Percentiles rank a stretch among this genome's conserved stretches.
phyloP scores from a whole-genome alignment of 2,113 vertebrate genomes.

The Leptobrachium ailaonicum region DNA sequence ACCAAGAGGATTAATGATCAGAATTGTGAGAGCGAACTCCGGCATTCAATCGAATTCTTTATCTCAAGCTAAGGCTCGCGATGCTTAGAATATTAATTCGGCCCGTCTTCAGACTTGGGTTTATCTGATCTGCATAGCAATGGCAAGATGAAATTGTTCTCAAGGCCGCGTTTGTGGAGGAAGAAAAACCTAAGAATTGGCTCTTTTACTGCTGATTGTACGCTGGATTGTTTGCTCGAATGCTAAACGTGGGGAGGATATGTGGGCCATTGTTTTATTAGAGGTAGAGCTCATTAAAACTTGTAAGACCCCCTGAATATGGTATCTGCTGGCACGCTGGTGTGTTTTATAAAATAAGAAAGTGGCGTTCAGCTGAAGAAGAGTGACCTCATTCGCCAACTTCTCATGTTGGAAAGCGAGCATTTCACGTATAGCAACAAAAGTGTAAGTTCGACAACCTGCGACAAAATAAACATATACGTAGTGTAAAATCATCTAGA shows the following conservation, averaged over 20 bases:
- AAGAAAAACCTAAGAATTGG: constrained; percentile 63
- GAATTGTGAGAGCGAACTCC: constrained; percentile 66
- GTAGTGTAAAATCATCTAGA: too few species aligned
- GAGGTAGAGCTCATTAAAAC: constrained; percentile 24
- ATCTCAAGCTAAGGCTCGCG: constrained; percentile 57
- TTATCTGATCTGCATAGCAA: constrained; percentile 73
- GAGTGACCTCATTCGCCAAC: too few species aligned
- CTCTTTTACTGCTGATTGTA: constrained; percentile 59
- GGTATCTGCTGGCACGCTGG: too few species aligned
- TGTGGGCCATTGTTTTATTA: background rate
- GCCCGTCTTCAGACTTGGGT: constrained; percentile 55
- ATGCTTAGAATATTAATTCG: constrained; percentile 79
- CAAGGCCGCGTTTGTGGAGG: constrained; percentile 62
- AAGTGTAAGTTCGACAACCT: too few species aligned
- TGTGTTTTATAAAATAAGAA: background rate
- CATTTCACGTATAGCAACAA: too few species aligned
- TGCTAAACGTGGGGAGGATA: constrained; percentile 53
- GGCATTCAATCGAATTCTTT: constrained; percentile 64
- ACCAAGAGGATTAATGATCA: constrained; percentile 77
- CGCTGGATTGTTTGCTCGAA: constrained; percentile 64
- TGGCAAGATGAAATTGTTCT: constrained; percentile 65
- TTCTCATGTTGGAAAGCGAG: too few species aligned
- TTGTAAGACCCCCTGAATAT: background rate
- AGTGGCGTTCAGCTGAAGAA: background rate
- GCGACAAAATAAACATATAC: too few species aligned